These are phyloP conservation scores for Atta cephalotes DNA, from an alignment of 1,140 invertebrate genomes.

Conservation along the genomic window DNA sequence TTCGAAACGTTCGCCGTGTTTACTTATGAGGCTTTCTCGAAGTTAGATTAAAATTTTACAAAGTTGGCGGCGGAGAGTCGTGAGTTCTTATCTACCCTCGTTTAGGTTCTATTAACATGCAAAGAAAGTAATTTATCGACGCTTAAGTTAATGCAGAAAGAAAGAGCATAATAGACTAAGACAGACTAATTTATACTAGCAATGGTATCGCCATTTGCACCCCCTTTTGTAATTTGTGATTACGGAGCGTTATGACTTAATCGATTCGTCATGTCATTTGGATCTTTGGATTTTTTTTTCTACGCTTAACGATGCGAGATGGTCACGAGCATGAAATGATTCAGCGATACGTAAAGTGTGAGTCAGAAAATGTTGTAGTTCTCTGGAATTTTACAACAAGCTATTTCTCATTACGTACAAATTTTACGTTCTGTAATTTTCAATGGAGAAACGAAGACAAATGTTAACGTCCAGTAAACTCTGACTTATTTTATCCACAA, in stretches of 20 bases:
- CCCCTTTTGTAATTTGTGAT: constrained; percentile 33
- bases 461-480: neutral
- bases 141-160: constrained; percentile 56
- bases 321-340: constrained; percentile 1
- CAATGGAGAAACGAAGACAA: neutral
- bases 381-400: constrained; percentile 2
- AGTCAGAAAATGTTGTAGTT: constrained; percentile 27
- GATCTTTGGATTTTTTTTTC: neutral
- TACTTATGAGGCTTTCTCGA: constrained; percentile 35
- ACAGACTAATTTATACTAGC: constrained; percentile 7
- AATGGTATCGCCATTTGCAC: constrained; percentile 5
- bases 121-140: constrained; percentile 72
- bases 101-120: constrained; percentile 60
- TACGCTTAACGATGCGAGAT: neutral
- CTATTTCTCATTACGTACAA: neutral
- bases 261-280: constrained; percentile 23
- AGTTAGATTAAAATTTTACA: constrained; percentile 61
- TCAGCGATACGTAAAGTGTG: constrained; percentile 2
- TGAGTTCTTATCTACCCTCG: constrained; percentile 47
- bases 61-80: constrained; percentile 42
- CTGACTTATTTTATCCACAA: constrained; percentile 1
- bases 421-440: neutral
- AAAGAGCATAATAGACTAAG: constrained; percentile 43
- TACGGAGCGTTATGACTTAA: constrained; percentile 1
- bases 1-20: neutral